Percentiles rank a stretch among this genome's conserved stretches.
These are phyloP conservation scores for Sminthurinus aureus DNA, from an alignment of 2,888 invertebrate genomes.

Conservation along the genomic window DNA sequence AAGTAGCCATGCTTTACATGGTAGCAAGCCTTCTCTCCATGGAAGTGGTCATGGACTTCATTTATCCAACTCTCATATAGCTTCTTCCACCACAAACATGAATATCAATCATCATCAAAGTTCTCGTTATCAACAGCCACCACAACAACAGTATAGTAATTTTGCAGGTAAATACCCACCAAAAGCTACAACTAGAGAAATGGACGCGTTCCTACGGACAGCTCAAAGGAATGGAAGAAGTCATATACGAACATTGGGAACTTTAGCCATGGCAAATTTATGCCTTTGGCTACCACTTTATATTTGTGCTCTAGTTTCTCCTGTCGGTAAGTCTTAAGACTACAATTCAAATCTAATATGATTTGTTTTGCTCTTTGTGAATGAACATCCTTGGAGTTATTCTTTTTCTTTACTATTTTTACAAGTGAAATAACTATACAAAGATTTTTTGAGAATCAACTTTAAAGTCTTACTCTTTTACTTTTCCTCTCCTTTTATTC, in stretches of 20 bases:
- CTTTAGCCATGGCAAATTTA: slow-evolving; percentile 83
- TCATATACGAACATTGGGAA: slow-evolving; percentile 81
- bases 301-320: slow-evolving; percentile 81
- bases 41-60: not conserved
- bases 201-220: slow-evolving; percentile 57
- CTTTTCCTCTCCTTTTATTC: not conserved
- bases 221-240: slow-evolving; percentile 58
- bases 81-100: not conserved
- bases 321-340: slow-evolving; percentile 64
- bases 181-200: slow-evolving; percentile 51
- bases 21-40: not conserved
- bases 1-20: not conserved
- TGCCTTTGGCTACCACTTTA: slow-evolving; percentile 92
- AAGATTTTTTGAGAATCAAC: too few relatives aligned
- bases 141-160: not conserved
- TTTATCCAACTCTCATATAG: not conserved
- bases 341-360: not conserved
- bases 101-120: not conserved
- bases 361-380: too few relatives aligned
- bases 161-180: not conserved
- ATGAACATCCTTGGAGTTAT: too few relatives aligned
- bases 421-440: too few relatives aligned
- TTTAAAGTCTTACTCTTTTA: not conserved
- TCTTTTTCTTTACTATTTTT: too few relatives aligned
- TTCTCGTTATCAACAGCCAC: not conserved